Conservation (phyloP, 2,888 invertebrate species). For the Drosophila neonasuta region DNA sequence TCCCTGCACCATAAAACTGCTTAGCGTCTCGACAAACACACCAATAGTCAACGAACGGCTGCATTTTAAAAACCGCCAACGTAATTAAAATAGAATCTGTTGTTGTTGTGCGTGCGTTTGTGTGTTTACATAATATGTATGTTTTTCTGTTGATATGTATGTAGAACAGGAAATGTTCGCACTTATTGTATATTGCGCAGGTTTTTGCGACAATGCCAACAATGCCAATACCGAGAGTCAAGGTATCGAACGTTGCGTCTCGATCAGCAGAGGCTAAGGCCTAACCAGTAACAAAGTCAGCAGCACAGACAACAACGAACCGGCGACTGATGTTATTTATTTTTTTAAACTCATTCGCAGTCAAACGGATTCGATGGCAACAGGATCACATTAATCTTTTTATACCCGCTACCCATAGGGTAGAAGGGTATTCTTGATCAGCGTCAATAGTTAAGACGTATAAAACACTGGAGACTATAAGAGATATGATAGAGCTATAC, state of each 20-base stretch:
- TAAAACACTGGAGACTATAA: too few species aligned
- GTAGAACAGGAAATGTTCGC: slow-evolving; percentile 23
- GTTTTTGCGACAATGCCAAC: slow-evolving; percentile 65
- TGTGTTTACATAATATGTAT: slow-evolving; percentile 7
- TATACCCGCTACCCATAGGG: background rate
- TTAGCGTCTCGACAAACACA: slow-evolving; percentile 12
- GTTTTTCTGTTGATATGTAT: background rate
- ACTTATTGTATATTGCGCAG: slow-evolving; percentile 40
- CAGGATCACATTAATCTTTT: slow-evolving; percentile 42
- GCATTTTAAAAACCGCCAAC: slow-evolving; percentile 64
- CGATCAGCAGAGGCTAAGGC: slow-evolving; percentile 17
- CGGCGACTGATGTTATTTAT: slow-evolving; percentile 23
- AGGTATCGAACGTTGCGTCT: slow-evolving; percentile 48
- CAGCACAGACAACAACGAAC: slow-evolving; percentile 50
- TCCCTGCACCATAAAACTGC: too few species aligned
- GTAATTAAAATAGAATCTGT: slow-evolving; percentile 67
- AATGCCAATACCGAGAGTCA: slow-evolving; percentile 60
- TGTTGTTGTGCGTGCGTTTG: slow-evolving; percentile 16
- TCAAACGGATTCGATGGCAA: slow-evolving; percentile 24
- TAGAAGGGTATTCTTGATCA: too few species aligned
- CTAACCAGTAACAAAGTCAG: slow-evolving; percentile 11
- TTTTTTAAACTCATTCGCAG: slow-evolving; percentile 43
- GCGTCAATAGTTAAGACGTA: too few species aligned
- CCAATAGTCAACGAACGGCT: slow-evolving; percentile 63
- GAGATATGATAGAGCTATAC: too few species aligned